A percentile compares a stretch with the other conserved stretches of the same genome.
phyloP scores from a whole-genome alignment of 2,888 invertebrate genomes.

The Phalera bucephala region DNA sequence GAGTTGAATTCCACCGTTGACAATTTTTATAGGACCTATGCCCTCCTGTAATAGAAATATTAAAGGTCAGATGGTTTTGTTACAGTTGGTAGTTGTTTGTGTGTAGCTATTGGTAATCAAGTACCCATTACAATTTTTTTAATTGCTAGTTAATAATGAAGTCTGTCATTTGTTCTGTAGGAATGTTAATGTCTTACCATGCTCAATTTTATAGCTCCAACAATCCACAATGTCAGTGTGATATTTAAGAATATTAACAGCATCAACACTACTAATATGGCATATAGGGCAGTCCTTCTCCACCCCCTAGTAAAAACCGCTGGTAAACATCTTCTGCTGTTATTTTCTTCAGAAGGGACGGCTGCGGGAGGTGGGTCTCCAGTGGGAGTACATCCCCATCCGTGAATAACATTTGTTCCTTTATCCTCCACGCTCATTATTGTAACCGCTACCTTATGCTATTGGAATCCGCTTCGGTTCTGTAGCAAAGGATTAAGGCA shows the following conservation, averaged over 20 bases:
- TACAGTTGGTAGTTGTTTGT: no score
- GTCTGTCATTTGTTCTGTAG: no score
- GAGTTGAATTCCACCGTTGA: slow-evolving; percentile 89
- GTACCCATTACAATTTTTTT: no score
- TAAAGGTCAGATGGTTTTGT: no score
- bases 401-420: slow-evolving; percentile 50
- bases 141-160: no score
- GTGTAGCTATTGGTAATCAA: no score
- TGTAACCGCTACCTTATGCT: slow-evolving; percentile 2
- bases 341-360: slow-evolving; percentile 29
- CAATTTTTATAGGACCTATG: slow-evolving; percentile 91
- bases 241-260: slow-evolving; percentile 95
- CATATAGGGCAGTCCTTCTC: slow-evolving; percentile 96
- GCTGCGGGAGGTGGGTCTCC: slow-evolving; percentile 55
- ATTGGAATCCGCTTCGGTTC: slow-evolving; percentile 25
- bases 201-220: slow-evolving; percentile 96
- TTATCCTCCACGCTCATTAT: slow-evolving; percentile 54
- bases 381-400: slow-evolving; percentile 75
- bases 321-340: slow-evolving; percentile 48
- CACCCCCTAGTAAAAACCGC: slow-evolving; percentile 85
- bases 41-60: slow-evolving; percentile 86
- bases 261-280: slow-evolving; percentile 92
- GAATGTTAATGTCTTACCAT: slow-evolving; percentile 91
- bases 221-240: slow-evolving; percentile 97
- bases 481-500: slow-evolving; percentile 51